Base-by-base conservation (phyloP, 2,113 vertebrate genomes). In the Bufo bufo region DNA sequence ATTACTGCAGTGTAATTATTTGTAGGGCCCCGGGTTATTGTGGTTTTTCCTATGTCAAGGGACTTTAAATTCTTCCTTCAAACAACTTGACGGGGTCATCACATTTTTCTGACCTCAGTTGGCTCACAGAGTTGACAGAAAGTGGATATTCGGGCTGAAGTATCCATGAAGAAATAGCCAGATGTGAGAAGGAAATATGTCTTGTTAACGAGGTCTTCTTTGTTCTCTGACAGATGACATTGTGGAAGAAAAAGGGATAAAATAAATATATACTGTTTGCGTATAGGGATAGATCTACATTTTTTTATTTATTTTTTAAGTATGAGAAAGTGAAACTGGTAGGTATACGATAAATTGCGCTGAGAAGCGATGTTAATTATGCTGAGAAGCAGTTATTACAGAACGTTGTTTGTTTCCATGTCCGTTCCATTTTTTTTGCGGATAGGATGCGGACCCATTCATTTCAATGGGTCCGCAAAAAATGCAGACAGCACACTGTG, bases 61-160 rank as follows among this genome's bases (percentile, higher is more conserved):
- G 71, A 77, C 87, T 88, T 88, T 84, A 45, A 84, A 82, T 77
- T 78, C 56, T 52, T 69, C 59, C 81, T 84, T 89, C 81, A 84
- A 82, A 84, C 71, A 69, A 84, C 63, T 78, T 84, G 81, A 84
- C 72, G 7, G 81, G 81, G 49, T 89, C 87, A 84, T 88, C 87
- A 58, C 71, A 78, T 89, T 88, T 52, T 16, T 4, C 19, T 89
- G 81, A 89, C 87, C 87, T 84, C 84, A 89, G 84, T 69, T 56
- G 72, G 69, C 87, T 84, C 47, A 43, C 59, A 13, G 23, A 54
- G 47, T 61, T 78, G 87, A 88, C 58, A 82, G 14, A 89, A 78
- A 84, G 80, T 54, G 23, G 63, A 77, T 83, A 45, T 77, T 83
- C 75, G 23, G 47, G 61, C 50, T 69, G 23, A 23, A 47, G 56